A percentile compares a stretch with the other conserved stretches of the same genome.
phyloP scores from a whole-genome alignment of 2,797 vertebrate genomes.

The Pseudocheirus occidentalis region DNA sequence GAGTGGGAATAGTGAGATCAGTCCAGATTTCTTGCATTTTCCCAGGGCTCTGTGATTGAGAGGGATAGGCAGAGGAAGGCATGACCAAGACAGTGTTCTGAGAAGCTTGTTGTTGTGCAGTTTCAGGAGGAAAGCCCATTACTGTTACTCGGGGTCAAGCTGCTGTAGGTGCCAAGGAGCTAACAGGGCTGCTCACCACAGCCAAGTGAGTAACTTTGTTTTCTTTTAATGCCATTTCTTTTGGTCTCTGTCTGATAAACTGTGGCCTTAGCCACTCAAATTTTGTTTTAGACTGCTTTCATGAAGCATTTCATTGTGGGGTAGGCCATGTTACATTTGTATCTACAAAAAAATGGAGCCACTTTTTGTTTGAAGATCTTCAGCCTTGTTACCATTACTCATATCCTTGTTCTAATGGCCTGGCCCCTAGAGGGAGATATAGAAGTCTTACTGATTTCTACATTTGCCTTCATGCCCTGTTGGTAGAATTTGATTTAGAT shows the following conservation, averaged over 20 bases:
- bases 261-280: background rate
- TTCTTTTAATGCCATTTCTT: background rate
- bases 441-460: background rate
- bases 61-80: background rate
- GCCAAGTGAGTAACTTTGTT: conserved; percentile 88
- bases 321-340: background rate
- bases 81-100: background rate
- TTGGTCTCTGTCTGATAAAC: background rate
- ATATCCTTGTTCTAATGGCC: background rate
- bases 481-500: background rate
- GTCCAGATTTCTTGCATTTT: conserved; percentile 4
- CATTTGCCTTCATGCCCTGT: conserved; percentile 16
- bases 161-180: conserved; percentile 89
- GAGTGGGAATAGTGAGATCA: background rate
- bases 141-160: conserved; percentile 88
- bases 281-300: background rate
- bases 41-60: conserved; percentile 13
- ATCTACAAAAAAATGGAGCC: background rate
- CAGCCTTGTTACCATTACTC: background rate
- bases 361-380: background rate
- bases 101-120: conserved; percentile 70
- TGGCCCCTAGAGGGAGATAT: background rate
- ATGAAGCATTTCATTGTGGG: background rate
- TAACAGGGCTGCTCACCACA: conserved; percentile 90
- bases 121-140: conserved; percentile 88